Evolutionary conservation across 2,888 invertebrate genomes (phyloP), one percentile per base, ranked within the genome.

Genomic region (Cenopis cana): DNA sequence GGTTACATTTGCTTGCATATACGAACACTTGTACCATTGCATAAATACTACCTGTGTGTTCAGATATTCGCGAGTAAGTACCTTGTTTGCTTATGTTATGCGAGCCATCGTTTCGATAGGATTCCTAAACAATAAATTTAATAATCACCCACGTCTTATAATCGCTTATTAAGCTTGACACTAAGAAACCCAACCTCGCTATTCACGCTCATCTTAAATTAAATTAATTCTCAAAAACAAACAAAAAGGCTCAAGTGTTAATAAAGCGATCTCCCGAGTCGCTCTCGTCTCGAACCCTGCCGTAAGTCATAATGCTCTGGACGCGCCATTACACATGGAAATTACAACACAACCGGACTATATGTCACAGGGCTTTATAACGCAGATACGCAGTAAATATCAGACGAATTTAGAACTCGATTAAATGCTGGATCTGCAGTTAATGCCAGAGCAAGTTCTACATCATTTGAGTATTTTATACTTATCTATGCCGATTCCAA

Each of bases 311-410:
- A 89, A 84, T 81, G 82, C 82, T 77, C 73, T 80, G 82, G 81
- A 86, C 87, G 92, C 82, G 76, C 87, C 90, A 91, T 92, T 92
- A 89, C 90, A 83, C 86, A 79, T 82, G 85, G 85, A 88, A 91
- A 90, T 92, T 89, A 90, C 89, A 82, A 85, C 84, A 81, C 82
- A 79, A 83, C 83, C 85, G 78, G 81, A 81, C 84, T 79, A 85
- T 88, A 86, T 85, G 88, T 90, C 89, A 87, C 82, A 79, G 75
- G 79, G 84, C 84, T 89, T 89, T 90, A 89, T 88, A 88, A 86
- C 86, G 83, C 86, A 87, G 88, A 89, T 87, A 88, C 80, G 82
- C 87, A 87, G 85, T 90, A 89, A 91, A 90, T 79, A 82, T 77
- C 79, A 76, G 79, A 80, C 82, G 81, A 81, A 88, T 87, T 84